phyloP scores from a whole-genome alignment of 1,140 invertebrate genomes.

The Cherax quadricarinatus region DNA sequence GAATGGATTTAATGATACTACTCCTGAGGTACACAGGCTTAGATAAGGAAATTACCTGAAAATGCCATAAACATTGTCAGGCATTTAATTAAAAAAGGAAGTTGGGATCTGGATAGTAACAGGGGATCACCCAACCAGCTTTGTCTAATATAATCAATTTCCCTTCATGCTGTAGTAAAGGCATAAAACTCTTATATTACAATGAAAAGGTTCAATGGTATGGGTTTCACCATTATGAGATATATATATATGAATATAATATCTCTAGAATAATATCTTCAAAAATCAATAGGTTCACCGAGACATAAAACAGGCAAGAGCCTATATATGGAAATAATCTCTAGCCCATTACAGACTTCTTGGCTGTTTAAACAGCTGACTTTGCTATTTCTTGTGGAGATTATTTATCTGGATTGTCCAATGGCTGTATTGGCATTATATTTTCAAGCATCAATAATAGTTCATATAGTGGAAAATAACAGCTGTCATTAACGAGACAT shows the following conservation, averaged over 20 bases:
- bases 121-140: conserved; percentile 22
- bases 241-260: conserved; percentile 31
- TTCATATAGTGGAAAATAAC: conserved; percentile 34
- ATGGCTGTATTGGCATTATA: conserved; percentile 33
- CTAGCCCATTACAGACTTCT: conserved; percentile 20
- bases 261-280: conserved; percentile 36
- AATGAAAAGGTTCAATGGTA: conserved; percentile 40
- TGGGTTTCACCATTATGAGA: conserved; percentile 28
- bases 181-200: conserved; percentile 56
- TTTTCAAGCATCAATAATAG: conserved; percentile 60
- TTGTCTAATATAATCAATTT: conserved; percentile 11
- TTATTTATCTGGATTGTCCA: conserved; percentile 47
- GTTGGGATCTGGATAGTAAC: conserved; percentile 9
- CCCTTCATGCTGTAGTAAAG: conserved; percentile 43
- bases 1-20: conserved; percentile 22
- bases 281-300: conserved; percentile 45
- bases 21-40: conserved; percentile 36
- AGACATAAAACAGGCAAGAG: conserved; percentile 33
- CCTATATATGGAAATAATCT: conserved; percentile 41
- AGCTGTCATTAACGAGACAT: conserved; percentile 14
- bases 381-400: conserved; percentile 10
- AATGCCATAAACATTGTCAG: neutral
- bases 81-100: neutral
- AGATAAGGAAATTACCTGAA: conserved; percentile 32
- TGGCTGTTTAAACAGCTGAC: neutral